These are phyloP conservation scores for Mionectes olivaceus DNA, from an alignment of 2,797 vertebrate species.

Conservation along the genomic window DNA sequence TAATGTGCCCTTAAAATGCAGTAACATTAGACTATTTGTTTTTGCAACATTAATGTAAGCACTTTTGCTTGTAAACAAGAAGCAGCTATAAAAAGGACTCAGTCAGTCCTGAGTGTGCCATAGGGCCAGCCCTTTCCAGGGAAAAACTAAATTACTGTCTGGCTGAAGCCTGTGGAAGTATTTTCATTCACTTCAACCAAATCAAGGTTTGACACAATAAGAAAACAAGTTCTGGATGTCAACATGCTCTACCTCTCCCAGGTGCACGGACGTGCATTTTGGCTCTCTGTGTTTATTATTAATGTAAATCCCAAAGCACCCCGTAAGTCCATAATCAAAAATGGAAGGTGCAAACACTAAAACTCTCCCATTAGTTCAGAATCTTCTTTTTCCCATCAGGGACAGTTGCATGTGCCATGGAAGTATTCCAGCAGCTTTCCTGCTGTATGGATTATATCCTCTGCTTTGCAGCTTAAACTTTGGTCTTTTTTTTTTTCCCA, in stretches of 20 bases:
- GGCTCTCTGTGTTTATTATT: background rate
- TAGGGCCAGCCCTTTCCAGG: background rate
- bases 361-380: background rate
- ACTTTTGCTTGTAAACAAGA: constrained; percentile 37
- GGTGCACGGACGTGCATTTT: background rate
- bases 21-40: constrained; percentile 26
- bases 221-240: background rate
- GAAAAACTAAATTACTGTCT: background rate
- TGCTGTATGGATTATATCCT: background rate
- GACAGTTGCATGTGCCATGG: background rate
- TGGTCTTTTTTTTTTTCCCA: background rate
- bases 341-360: background rate
- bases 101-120: background rate
- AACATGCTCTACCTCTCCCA: background rate
- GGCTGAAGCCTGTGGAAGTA: background rate
- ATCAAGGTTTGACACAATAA: background rate
- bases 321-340: background rate
- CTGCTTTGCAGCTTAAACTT: background rate
- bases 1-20: constrained; percentile 46
- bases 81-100: constrained; percentile 24
- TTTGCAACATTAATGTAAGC: constrained; percentile 23
- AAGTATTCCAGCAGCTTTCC: background rate
- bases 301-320: background rate
- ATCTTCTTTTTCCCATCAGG: background rate
- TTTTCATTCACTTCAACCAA: background rate